Base-by-base conservation (phyloP, 2,888 invertebrate species). In the Plebejus melissa region DNA sequence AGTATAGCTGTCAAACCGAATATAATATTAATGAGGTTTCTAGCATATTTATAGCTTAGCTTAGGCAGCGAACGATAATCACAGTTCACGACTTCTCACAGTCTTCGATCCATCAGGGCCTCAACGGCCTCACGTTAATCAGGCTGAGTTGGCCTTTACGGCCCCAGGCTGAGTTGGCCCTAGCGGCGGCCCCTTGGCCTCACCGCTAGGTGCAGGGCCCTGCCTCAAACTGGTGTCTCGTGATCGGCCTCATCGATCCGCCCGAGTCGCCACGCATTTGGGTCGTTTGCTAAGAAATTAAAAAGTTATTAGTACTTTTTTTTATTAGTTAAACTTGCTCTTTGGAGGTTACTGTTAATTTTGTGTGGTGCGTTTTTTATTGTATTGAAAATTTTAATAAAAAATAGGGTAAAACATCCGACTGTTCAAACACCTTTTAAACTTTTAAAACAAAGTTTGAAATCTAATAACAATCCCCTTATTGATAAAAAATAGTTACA, bases 201-300 rank as follows among this genome's bases (percentile, higher is more conserved):
- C 80, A 87, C 87, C 81, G 88, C 87, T 75, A 86, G 85, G 86
- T 88, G 90, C 86, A 87, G 76, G 76, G 90, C 89, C 84, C 87
- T 88, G 77, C 88, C 91, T 96, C 95, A 97, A 88, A 97, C 97
- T 80, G 96, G 96, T 87, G 97, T 97, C 90, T 97, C 97, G 86
- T 96, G 96, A 85, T 97, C 97, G 80, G 96, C 94, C 92, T 97
- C 97, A 89, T 97, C 97, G 90, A 97, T 97, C 84, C 96, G 94
- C 80, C 96, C 96, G 82, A 97, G 94, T 79, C 96, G 95, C 96
- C 96, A 97, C 80, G 96, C 96, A 89, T 97, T 96, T 77, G 96
- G 96, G 90, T 97, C 96, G 79, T 95, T 95, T 80, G 95, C 96
- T 95, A 78, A 75, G 75, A 57, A 13, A 57, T 57, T 16, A 74